A percentile compares a stretch with the other conserved stretches of the same genome.
Evolutionary conservation across 1,140 invertebrate genomes (phyloP).

Genomic region (Pseudomyrmex sp.): DNA sequence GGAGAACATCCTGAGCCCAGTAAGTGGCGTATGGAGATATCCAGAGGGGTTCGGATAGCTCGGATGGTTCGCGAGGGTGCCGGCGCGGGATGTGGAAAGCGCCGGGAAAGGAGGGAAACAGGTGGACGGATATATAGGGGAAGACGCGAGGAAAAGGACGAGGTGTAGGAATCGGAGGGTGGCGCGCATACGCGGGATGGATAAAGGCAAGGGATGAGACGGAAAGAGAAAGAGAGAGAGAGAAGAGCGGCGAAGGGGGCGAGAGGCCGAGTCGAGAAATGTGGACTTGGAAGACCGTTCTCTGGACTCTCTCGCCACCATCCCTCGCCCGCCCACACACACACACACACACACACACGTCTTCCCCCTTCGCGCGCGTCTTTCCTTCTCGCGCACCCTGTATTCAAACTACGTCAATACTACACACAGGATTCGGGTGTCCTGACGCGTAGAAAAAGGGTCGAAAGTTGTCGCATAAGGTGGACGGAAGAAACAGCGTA

Average conservation of each 20-base stretch:
- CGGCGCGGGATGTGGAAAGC: slow-evolving; percentile 47
- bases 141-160: slow-evolving; percentile 54
- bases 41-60: slow-evolving; percentile 75
- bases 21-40: slow-evolving; percentile 83
- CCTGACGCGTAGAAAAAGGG: slow-evolving; percentile 40
- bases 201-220: slow-evolving; percentile 36
- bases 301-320: slow-evolving; percentile 56
- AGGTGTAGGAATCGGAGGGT: slow-evolving; percentile 58
- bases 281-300: slow-evolving; percentile 73
- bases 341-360: too few relatives aligned
- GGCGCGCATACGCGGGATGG: slow-evolving; percentile 35
- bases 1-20: slow-evolving; percentile 80
- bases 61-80: slow-evolving; percentile 74
- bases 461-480: slow-evolving; percentile 35
- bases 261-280: slow-evolving; percentile 64
- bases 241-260: slow-evolving; percentile 23
- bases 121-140: slow-evolving; percentile 62
- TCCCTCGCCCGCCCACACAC: slow-evolving; percentile 6
- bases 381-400: slow-evolving; percentile 27
- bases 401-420: slow-evolving; percentile 80
- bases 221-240: slow-evolving; percentile 37
- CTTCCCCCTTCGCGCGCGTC: slow-evolving; percentile 23
- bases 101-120: slow-evolving; percentile 62
- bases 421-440: slow-evolving; percentile 66
- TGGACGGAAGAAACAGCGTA: slow-evolving; percentile 14